These are phyloP conservation scores for Ptychochromis oligacanthus DNA, from an alignment of 2,113 vertebrate genomes.

Conservation along the genomic window DNA sequence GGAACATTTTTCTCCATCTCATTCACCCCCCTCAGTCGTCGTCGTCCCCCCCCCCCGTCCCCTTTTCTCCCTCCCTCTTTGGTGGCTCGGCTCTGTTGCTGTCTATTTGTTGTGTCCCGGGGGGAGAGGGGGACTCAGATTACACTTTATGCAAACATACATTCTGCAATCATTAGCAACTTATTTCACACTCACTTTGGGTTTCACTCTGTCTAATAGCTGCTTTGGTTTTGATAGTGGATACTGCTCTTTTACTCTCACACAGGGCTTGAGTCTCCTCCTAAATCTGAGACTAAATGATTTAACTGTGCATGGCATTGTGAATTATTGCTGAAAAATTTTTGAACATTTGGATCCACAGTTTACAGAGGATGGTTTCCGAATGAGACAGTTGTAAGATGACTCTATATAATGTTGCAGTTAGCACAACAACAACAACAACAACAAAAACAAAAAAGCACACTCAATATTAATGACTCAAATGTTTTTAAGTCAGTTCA, in stretches of 20 bases:
- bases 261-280: constrained; percentile 20
- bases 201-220: constrained; percentile 44
- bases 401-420: background rate
- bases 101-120: constrained; percentile 53
- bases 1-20: constrained; percentile 27
- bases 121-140: constrained; percentile 23
- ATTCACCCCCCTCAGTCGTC: too few relatives aligned
- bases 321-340: constrained; percentile 40
- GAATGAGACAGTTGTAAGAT: constrained; percentile 17
- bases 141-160: constrained; percentile 59
- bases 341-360: background rate
- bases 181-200: constrained; percentile 63
- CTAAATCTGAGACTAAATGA: constrained; percentile 37
- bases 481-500: background rate
- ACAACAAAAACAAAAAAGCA: background rate
- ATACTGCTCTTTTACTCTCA: background rate
- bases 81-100: constrained; percentile 15
- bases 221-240: constrained; percentile 37
- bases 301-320: constrained; percentile 31
- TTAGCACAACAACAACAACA: background rate
- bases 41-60: too few relatives aligned
- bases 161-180: constrained; percentile 67
- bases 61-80: constrained; percentile 10
- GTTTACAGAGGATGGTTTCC: constrained; percentile 18
- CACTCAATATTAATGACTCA: background rate